Evolutionary conservation across 2,797 vertebrate species (phyloP).

Genomic region (Urosaurus nigricauda): DNA sequence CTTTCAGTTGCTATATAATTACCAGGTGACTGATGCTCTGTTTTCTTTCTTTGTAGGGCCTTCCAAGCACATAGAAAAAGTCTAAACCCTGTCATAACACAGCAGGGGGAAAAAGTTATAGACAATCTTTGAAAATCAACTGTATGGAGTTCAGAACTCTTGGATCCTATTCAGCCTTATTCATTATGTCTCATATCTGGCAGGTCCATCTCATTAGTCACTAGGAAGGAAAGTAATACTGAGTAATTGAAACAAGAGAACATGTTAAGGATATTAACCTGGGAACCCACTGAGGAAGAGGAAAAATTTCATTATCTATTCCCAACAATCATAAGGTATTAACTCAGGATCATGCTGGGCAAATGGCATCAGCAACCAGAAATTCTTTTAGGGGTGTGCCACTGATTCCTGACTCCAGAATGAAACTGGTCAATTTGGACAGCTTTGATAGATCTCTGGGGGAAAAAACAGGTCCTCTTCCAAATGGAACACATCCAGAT

Average conservation of each 20-base stretch:
- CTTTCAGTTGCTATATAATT: conserved; percentile 80
- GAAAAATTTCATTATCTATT: background rate
- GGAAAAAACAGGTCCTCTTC: background rate
- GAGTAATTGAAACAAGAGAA: conserved; percentile 1
- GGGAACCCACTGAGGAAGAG: background rate
- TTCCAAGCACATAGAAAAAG: conserved; percentile 55
- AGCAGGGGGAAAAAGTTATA: conserved; percentile 34
- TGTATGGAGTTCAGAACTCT: conserved; percentile 32
- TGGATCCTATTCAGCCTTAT: conserved; percentile 4
- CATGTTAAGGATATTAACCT: background rate
- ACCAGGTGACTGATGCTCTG: conserved; percentile 74
- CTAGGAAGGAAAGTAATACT: background rate
- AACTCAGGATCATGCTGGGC: background rate
- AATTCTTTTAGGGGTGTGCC: background rate
- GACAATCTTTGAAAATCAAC: conserved; percentile 42
- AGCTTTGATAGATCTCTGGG: background rate
- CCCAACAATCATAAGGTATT: background rate
- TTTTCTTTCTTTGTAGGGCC: conserved; percentile 73
- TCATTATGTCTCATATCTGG: background rate
- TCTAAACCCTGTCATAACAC: conserved; percentile 65
- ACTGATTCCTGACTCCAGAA: background rate
- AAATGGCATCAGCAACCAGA: background rate
- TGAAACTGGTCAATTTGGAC: background rate
- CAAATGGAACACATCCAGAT: too few relatives aligned
- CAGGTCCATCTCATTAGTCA: background rate